phyloP scores from a whole-genome alignment of 1,140 invertebrate species.

The Pseudachorutes palmiensis region DNA sequence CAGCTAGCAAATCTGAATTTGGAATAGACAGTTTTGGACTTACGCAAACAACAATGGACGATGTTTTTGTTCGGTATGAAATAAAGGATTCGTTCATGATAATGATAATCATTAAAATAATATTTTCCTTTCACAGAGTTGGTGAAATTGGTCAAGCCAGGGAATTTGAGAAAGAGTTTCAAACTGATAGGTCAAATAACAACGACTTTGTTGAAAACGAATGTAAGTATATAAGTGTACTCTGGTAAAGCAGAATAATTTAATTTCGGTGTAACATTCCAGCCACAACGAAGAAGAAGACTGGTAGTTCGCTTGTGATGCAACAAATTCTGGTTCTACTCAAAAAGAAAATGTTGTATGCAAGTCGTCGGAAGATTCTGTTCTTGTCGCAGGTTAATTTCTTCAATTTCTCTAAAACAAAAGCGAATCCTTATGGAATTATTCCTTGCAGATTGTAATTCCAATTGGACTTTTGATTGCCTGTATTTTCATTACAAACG shows the following conservation, averaged over 20 bases:
- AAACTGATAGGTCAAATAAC: too few relatives aligned
- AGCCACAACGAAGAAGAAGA: constrained; percentile 24
- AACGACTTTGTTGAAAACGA: too few relatives aligned
- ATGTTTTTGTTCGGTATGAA: constrained; percentile 72
- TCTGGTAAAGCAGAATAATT: too few relatives aligned
- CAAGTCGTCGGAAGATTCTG: constrained; percentile 39
- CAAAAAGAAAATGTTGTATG: constrained; percentile 47
- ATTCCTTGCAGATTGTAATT: constrained; percentile 18
- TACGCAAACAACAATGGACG: constrained; percentile 72
- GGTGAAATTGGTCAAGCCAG: too few relatives aligned
- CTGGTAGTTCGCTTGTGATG: constrained; percentile 43
- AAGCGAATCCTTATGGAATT: neutral
- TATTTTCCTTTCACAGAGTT: too few relatives aligned
- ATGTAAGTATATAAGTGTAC: too few relatives aligned
- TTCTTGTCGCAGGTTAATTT: constrained; percentile 36
- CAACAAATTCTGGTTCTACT: constrained; percentile 58
- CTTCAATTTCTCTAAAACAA: neutral
- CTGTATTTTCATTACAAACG: constrained; percentile 18
- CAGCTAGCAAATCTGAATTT: constrained; percentile 50
- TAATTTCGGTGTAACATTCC: too few relatives aligned
- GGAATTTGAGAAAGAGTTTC: too few relatives aligned
- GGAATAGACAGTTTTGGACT: constrained; percentile 67
- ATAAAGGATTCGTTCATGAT: neutral
- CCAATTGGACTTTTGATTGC: constrained; percentile 17
- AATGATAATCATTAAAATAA: neutral